phyloP scores from a whole-genome alignment of 2,888 invertebrate species.

The Erebia ligea region DNA sequence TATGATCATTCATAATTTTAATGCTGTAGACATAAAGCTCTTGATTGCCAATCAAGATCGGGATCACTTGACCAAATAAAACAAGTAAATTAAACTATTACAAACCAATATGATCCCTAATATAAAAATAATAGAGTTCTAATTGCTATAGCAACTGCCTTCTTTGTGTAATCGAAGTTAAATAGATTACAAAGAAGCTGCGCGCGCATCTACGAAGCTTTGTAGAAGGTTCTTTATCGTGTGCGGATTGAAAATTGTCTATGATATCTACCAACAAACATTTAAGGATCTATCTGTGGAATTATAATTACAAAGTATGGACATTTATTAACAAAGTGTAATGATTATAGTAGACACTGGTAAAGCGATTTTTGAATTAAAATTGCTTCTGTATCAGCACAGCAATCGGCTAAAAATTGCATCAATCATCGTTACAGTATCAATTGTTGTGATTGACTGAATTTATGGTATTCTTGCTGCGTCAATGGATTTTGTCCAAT shows the following conservation, averaged over 20 bases:
- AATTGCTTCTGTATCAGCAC: background rate
- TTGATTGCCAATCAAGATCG: conserved; percentile 12
- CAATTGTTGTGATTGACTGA: no score
- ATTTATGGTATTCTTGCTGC: no score
- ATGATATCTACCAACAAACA: background rate
- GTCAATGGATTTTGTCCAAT: no score
- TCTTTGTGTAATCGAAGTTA: conserved; percentile 56
- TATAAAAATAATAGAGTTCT: background rate
- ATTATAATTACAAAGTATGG: no score
- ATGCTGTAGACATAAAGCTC: background rate
- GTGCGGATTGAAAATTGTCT: conserved; percentile 30
- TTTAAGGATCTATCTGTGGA: no score
- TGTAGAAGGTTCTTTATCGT: conserved; percentile 52
- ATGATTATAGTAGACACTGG: background rate
- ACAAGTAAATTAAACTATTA: conserved; percentile 5
- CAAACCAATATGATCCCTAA: conserved; percentile 14
- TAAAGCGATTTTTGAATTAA: background rate
- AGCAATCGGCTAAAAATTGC: no score
- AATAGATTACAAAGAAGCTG: conserved; percentile 72
- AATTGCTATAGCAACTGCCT: conserved; percentile 6
- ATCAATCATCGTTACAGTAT: no score
- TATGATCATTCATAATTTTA: background rate
- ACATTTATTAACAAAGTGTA: background rate
- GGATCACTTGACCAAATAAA: conserved; percentile 24
- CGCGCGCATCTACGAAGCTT: conserved; percentile 70